A percentile compares a stretch with the other conserved stretches of the same genome.
Conservation (phyloP, 2,888 invertebrate genomes). For the Caenorhabditis sp. region DNA sequence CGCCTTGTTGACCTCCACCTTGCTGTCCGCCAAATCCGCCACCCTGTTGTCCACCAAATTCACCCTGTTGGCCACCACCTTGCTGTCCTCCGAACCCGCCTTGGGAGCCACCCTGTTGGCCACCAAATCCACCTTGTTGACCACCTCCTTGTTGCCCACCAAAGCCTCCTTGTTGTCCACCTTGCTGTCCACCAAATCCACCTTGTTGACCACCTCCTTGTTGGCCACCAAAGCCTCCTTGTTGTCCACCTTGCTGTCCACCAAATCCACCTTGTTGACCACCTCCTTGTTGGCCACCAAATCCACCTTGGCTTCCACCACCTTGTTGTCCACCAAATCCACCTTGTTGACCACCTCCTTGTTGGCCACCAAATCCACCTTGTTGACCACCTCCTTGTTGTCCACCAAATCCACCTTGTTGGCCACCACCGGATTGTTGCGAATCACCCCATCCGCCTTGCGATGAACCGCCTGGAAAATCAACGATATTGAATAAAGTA, state of each 20-base stretch:
- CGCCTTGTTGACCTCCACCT: not conserved
- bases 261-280: not conserved
- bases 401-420: too few relatives aligned
- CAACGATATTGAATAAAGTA: too few relatives aligned
- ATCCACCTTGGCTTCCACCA: not conserved
- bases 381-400: not conserved
- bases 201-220: not conserved
- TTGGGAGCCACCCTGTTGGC: not conserved
- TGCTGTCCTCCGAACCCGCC: not conserved
- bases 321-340: slow-evolving; percentile 7
- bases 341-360: slow-evolving; percentile 12
- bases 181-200: not conserved
- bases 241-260: not conserved
- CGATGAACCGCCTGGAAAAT: not conserved
- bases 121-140: not conserved
- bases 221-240: slow-evolving; percentile 7
- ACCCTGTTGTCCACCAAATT: not conserved
- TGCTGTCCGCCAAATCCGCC: slow-evolving; percentile 5
- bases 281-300: not conserved
- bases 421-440: too few relatives aligned
- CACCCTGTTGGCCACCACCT: slow-evolving; percentile 4
- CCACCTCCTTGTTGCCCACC: slow-evolving; percentile 1
- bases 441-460: slow-evolving; percentile 8
- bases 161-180: slow-evolving; percentile 5
- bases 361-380: not conserved